Evolutionary conservation across 2,888 invertebrate species (phyloP).

Genomic region (Chrysodeixis includens): DNA sequence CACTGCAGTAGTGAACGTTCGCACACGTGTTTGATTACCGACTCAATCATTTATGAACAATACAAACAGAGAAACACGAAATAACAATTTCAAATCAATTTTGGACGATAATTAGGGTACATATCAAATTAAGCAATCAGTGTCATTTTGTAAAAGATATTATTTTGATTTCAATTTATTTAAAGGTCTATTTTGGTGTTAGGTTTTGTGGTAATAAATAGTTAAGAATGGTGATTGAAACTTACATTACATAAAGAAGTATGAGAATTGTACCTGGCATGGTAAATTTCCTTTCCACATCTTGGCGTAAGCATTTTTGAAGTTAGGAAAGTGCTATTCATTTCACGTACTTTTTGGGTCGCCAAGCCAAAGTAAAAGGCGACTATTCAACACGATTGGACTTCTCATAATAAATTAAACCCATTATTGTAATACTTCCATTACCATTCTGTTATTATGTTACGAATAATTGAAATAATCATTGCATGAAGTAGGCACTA

Average conservation of each 20-base stretch:
- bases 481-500: constrained; percentile 17
- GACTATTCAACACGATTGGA: neutral
- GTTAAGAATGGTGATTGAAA: neutral
- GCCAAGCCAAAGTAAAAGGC: too few species aligned
- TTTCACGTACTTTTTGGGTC: too few species aligned
- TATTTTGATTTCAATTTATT: neutral
- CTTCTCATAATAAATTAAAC: constrained; percentile 2
- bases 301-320: too few species aligned
- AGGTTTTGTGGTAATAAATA: neutral
- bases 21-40: constrained; percentile 2
- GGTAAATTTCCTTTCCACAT: too few species aligned
- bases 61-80: neutral
- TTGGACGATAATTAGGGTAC: neutral
- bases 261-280: too few species aligned
- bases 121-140: neutral
- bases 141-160: neutral
- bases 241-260: too few species aligned
- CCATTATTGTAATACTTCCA: neutral
- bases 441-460: constrained; percentile 6
- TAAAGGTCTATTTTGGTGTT: neutral
- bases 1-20: neutral
- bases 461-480: constrained; percentile 19
- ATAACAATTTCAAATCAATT: neutral
- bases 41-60: neutral
- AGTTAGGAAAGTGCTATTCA: too few species aligned